Conservation (phyloP, 2,888 invertebrate species). For the Digitonthophagus gazella region DNA sequence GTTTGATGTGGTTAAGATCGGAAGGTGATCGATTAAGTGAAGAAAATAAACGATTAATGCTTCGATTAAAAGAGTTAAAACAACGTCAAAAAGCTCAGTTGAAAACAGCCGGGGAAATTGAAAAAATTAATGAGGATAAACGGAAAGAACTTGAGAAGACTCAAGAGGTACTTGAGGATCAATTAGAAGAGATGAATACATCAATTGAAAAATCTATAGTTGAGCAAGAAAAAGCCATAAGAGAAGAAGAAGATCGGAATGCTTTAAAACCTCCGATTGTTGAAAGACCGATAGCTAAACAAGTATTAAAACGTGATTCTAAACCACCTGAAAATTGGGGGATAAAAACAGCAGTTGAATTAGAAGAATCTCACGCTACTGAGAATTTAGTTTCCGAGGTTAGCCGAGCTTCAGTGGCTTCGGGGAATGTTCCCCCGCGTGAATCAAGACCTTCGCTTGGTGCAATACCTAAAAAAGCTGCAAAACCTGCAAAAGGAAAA, state of each 20-base stretch:
- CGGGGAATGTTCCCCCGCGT: slow-evolving; percentile 18
- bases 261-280: neutral
- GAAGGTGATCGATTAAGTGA: slow-evolving; percentile 47
- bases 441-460: slow-evolving; percentile 10
- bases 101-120: slow-evolving; percentile 33
- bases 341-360: slow-evolving; percentile 31
- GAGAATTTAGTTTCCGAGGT: slow-evolving; percentile 35
- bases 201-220: slow-evolving; percentile 43
- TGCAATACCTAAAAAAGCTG: slow-evolving; percentile 11
- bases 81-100: slow-evolving; percentile 40
- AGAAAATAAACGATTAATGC: slow-evolving; percentile 44
- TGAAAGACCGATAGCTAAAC: neutral
- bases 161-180: slow-evolving; percentile 42
- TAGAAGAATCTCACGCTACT: slow-evolving; percentile 27
- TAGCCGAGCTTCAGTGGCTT: slow-evolving; percentile 29
- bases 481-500: no score
- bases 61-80: slow-evolving; percentile 42
- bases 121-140: slow-evolving; percentile 39
- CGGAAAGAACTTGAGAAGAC: slow-evolving; percentile 40
- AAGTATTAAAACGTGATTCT: neutral
- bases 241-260: slow-evolving; percentile 32
- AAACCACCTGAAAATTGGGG: slow-evolving; percentile 32
- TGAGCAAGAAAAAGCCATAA: slow-evolving; percentile 37
- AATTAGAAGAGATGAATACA: slow-evolving; percentile 43
- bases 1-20: slow-evolving; percentile 47